phyloP scores from a whole-genome alignment of 1,140 invertebrate species.

The Drosophila orena region DNA sequence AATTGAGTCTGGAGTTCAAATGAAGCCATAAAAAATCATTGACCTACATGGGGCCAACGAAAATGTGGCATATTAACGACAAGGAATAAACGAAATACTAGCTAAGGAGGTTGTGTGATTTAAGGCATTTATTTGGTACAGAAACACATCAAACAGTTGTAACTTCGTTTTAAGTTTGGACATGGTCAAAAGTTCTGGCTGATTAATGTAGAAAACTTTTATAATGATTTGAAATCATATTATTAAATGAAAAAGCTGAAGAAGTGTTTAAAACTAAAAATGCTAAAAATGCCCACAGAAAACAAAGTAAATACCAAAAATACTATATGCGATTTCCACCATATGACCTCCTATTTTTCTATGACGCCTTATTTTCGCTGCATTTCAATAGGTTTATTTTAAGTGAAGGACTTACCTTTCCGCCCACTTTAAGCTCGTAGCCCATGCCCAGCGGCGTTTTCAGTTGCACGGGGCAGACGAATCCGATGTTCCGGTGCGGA shows the following conservation, averaged over 20 bases:
- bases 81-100: not conserved
- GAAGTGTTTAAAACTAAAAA: no score
- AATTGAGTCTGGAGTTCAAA: conserved; percentile 54
- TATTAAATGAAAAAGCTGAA: no score
- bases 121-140: not conserved
- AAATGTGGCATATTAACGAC: not conserved
- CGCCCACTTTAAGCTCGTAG: conserved; percentile 93
- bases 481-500: conserved; percentile 89
- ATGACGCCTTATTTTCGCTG: no score
- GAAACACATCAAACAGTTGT: no score
- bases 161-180: no score
- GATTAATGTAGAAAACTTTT: no score
- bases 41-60: conserved; percentile 46
- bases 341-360: not conserved
- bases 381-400: not conserved
- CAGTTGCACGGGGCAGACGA: conserved; percentile 94
- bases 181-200: no score
- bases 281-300: no score
- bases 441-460: conserved; percentile 91
- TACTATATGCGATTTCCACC: not conserved
- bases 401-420: conserved; percentile 87
- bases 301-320: no score
- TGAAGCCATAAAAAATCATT: conserved; percentile 70
- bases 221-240: no score
- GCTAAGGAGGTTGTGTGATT: not conserved